Evolutionary conservation across 1,140 invertebrate species (phyloP).

Genomic region (Hetaerina americana): DNA sequence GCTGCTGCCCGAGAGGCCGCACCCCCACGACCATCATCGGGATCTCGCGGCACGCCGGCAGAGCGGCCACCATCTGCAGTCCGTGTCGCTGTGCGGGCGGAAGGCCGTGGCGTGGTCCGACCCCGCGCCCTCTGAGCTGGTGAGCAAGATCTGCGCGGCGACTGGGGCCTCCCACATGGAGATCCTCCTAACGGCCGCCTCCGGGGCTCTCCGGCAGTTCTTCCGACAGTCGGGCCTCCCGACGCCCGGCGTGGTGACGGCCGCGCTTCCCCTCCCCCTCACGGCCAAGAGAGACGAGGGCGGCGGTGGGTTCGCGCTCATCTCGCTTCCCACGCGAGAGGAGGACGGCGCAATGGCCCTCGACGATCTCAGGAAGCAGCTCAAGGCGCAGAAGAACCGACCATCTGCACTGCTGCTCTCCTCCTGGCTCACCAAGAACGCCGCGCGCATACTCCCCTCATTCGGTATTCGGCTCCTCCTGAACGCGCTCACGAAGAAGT

Average conservation of each 20-base stretch:
- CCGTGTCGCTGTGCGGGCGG: conserved; percentile 54
- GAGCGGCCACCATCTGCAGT: conserved; percentile 35
- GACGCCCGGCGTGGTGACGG: conserved; percentile 37
- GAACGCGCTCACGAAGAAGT: conserved; percentile 10
- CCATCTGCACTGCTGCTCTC: conserved; percentile 53
- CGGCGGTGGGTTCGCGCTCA: conserved; percentile 39
- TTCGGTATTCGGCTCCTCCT: conserved; percentile 2
- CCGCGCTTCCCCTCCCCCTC: conserved; percentile 35
- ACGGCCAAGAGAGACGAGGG: conserved; percentile 26
- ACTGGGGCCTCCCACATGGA: conserved; percentile 43
- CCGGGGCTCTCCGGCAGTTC: conserved; percentile 47
- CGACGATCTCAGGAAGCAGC: conserved; percentile 21
- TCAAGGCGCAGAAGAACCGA: conserved; percentile 40
- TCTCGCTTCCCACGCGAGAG: conserved; percentile 38
- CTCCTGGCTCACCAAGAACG: conserved; percentile 48
- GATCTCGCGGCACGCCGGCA: neutral
- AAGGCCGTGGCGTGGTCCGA: conserved; percentile 66
- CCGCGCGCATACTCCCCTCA: conserved; percentile 48
- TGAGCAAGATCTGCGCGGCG: conserved; percentile 40
- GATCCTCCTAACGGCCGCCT: conserved; percentile 45
- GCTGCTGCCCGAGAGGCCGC: conserved; percentile 17
- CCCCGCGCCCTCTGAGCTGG: conserved; percentile 38
- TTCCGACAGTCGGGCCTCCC: conserved; percentile 36
- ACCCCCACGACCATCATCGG: conserved; percentile 4
- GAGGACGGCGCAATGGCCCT: conserved; percentile 28